Evolutionary conservation across 2,113 vertebrate species (phyloP).

Genomic region (Stictonetta naevosa): DNA sequence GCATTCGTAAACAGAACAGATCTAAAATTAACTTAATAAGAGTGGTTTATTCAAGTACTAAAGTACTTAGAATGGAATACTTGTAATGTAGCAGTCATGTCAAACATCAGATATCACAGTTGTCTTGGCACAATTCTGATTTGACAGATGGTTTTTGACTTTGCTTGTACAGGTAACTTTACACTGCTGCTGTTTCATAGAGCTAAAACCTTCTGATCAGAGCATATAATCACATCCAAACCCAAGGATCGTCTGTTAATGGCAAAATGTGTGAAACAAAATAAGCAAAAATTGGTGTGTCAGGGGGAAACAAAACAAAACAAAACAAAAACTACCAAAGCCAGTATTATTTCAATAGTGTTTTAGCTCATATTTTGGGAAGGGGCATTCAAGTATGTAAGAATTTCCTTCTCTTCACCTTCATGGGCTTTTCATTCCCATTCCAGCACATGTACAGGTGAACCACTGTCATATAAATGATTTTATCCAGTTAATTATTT

Average conservation of each 20-base stretch:
- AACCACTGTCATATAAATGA: background rate
- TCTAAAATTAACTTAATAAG: conserved; percentile 21
- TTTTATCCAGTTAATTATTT: conserved; percentile 14
- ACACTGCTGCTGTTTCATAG: background rate
- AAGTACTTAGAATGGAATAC: background rate
- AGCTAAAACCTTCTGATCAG: background rate
- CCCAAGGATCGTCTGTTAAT: background rate
- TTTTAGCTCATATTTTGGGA: background rate
- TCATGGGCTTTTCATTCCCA: background rate
- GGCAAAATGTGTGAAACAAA: background rate
- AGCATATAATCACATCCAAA: background rate
- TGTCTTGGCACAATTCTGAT: rapidly evolving
- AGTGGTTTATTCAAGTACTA: background rate
- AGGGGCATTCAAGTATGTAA: background rate
- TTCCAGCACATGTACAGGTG: background rate
- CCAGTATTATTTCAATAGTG: rapidly evolving
- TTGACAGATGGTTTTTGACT: background rate
- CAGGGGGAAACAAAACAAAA: background rate
- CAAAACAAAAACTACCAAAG: background rate
- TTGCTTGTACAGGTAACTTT: background rate
- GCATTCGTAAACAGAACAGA: background rate
- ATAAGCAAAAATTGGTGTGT: background rate
- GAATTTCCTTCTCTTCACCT: background rate
- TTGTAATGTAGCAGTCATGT: background rate
- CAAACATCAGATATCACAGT: background rate